A percentile compares a stretch with the other conserved stretches of the same genome.
phyloP scores from a whole-genome alignment of 2,113 vertebrate genomes.

The Alexandromys fortis region DNA sequence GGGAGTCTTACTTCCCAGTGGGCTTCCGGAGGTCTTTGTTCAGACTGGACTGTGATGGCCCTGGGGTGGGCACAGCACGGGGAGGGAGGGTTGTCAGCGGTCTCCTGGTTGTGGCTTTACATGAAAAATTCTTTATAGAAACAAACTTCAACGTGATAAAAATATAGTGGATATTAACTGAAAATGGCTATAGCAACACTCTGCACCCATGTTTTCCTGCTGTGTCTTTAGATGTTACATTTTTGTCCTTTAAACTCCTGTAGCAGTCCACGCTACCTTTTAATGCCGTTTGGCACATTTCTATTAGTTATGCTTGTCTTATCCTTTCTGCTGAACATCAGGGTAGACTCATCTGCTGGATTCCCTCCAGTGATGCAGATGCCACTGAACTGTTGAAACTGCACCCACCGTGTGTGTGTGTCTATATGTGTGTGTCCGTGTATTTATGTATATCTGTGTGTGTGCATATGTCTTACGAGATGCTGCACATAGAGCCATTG shows the following conservation, averaged over 20 bases:
- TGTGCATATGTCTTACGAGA: not conserved
- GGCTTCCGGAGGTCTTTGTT: no score
- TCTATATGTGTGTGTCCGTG: not conserved
- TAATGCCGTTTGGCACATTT: not conserved
- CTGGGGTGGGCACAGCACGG: not conserved
- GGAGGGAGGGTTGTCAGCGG: not conserved
- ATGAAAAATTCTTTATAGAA: not conserved
- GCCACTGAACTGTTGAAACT: not conserved
- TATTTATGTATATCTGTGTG: not conserved
- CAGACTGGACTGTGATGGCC: not conserved
- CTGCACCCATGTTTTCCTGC: not conserved
- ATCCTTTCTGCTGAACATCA: not conserved
- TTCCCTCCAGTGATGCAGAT: fast-evolving
- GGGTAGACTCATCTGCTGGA: not conserved
- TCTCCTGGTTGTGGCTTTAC: not conserved
- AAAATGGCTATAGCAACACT: not conserved
- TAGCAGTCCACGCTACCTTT: not conserved
- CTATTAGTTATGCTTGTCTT: not conserved
- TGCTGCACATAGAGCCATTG: not conserved
- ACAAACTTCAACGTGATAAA: not conserved
- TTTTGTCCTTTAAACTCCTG: not conserved
- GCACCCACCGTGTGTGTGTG: not conserved
- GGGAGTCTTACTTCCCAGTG: not conserved
- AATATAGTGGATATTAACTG: not conserved
- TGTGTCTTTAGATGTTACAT: not conserved